Evolutionary conservation across 2,888 invertebrate genomes (phyloP).

Genomic region (Drosophila fungiperda): DNA sequence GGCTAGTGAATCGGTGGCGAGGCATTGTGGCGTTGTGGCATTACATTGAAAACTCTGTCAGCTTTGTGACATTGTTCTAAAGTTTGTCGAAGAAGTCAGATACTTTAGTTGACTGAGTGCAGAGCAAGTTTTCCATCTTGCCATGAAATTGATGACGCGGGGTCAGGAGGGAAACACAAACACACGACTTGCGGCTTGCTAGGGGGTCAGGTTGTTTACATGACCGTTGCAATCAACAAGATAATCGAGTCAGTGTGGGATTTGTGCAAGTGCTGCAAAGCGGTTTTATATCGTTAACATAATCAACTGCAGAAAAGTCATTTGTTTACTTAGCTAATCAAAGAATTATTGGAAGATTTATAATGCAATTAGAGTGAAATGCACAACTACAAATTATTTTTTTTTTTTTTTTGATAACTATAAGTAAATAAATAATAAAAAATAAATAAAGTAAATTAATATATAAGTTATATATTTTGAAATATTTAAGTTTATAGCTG

Average conservation of each 20-base stretch:
- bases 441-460: too few relatives aligned
- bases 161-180: not conserved
- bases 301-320: slow-evolving; percentile 5
- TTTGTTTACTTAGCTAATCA: slow-evolving; percentile 1
- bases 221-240: slow-evolving; percentile 38
- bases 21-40: not conserved
- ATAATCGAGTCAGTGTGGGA: slow-evolving; percentile 21
- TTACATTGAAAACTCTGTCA: slow-evolving; percentile 17
- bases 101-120: slow-evolving; percentile 54
- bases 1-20: slow-evolving; percentile 12
- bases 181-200: not conserved
- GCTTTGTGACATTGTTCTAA: slow-evolving; percentile 68
- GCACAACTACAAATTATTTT: not conserved
- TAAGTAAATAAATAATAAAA: too few relatives aligned
- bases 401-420: not conserved
- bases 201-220: slow-evolving; percentile 35
- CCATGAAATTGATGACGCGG: not conserved
- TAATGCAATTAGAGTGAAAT: not conserved
- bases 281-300: slow-evolving; percentile 23
- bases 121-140: slow-evolving; percentile 23
- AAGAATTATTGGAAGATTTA: not conserved
- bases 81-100: slow-evolving; percentile 72
- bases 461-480: too few relatives aligned
- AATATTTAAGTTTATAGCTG: too few relatives aligned
- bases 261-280: slow-evolving; percentile 13